Conservation (phyloP, 2,888 invertebrate genomes). For the Drosophila leonis region DNA sequence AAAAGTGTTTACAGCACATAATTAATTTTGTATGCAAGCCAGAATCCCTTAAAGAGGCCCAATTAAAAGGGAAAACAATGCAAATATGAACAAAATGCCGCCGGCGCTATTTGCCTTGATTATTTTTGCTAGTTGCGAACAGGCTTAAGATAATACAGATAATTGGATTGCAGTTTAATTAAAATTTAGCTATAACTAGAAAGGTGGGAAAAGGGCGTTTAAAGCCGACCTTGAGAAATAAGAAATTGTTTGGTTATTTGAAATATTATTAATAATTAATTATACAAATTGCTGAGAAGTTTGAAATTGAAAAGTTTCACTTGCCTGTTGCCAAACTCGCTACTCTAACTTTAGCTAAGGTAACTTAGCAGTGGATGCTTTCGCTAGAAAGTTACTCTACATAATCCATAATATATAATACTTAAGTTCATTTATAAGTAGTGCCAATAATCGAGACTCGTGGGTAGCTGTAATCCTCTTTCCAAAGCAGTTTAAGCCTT, state of each 20-base stretch:
- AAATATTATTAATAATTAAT: conserved; percentile 6
- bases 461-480: background rate
- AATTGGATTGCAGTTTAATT: conserved; percentile 45
- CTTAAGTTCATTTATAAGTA: background rate
- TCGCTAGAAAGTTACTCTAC: background rate
- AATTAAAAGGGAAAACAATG: conserved; percentile 63
- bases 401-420: background rate
- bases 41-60: conserved; percentile 52
- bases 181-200: conserved; percentile 9
- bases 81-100: conserved; percentile 31
- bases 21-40: conserved; percentile 43
- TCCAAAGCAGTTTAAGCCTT: background rate
- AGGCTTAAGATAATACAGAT: conserved; percentile 26
- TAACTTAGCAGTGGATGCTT: background rate
- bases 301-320: background rate
- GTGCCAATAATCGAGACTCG: background rate
- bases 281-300: background rate
- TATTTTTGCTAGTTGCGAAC: conserved; percentile 20
- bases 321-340: background rate
- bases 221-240: background rate
- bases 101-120: conserved; percentile 37
- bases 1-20: conserved; percentile 33
- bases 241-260: background rate
- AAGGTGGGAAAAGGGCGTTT: background rate
- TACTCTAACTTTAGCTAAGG: background rate